phyloP scores from a whole-genome alignment of 2,797 vertebrate genomes.

The Danio tinwini region DNA sequence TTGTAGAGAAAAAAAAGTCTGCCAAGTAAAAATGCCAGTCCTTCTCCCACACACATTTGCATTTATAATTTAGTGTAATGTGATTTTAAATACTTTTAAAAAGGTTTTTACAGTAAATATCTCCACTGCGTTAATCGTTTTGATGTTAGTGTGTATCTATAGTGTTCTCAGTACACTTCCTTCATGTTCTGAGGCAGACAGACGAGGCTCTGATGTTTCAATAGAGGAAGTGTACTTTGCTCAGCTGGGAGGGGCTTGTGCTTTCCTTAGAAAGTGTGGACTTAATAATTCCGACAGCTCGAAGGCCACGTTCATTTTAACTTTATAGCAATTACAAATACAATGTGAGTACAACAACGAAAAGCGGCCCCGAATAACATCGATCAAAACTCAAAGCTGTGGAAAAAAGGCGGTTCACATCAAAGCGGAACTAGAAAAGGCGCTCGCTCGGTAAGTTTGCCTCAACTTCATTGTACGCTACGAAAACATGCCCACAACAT shows the following conservation, averaged over 20 bases:
- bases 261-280: conserved; percentile 71
- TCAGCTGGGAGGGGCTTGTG: conserved; percentile 77
- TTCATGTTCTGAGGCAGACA: conserved; percentile 2
- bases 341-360: conserved; percentile 64
- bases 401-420: conserved; percentile 57
- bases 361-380: conserved; percentile 1
- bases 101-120: background rate
- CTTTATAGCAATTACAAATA: conserved; percentile 41
- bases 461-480: conserved; percentile 41
- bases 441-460: conserved; percentile 70
- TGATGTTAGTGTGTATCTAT: conserved; percentile 5
- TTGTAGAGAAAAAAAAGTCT: background rate
- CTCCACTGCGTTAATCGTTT: background rate
- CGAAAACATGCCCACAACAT: background rate
- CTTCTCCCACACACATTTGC: background rate
- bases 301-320: conserved; percentile 24
- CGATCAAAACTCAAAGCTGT: background rate
- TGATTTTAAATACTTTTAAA: too few relatives aligned
- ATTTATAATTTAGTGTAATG: background rate
- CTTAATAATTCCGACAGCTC: conserved; percentile 53
- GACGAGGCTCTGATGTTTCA: conserved; percentile 52
- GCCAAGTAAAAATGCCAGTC: background rate
- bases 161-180: background rate
- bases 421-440: conserved; percentile 82
- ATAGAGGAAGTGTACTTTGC: conserved; percentile 65